Evolutionary conservation across 1,140 invertebrate genomes (phyloP).

Genomic region (Orius insidiosus): DNA sequence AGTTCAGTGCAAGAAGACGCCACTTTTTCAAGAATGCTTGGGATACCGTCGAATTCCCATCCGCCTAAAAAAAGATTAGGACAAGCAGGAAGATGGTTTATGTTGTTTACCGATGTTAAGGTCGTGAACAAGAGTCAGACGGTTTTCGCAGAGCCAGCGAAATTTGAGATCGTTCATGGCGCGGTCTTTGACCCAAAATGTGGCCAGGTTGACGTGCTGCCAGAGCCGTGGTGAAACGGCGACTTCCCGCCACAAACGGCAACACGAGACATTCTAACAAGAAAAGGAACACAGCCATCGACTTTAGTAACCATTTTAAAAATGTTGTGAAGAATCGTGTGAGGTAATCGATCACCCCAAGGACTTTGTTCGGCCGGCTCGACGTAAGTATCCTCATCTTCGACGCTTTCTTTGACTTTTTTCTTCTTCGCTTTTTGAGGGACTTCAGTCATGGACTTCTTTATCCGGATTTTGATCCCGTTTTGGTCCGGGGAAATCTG

Average conservation of each 20-base stretch:
- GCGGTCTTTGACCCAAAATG: slow-evolving; percentile 49
- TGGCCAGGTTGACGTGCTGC: slow-evolving; percentile 53
- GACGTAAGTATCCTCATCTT: slow-evolving; percentile 18
- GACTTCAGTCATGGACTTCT: slow-evolving; percentile 30
- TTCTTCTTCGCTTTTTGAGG: slow-evolving; percentile 20
- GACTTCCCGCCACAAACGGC: slow-evolving; percentile 51
- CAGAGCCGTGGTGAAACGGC: slow-evolving; percentile 48
- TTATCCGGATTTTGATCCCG: slow-evolving; percentile 43
- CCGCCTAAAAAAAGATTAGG: no score
- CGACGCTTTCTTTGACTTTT: slow-evolving; percentile 18
- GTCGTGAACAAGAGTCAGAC: slow-evolving; percentile 48
- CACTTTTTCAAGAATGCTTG: slow-evolving; percentile 43
- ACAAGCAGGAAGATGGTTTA: no score
- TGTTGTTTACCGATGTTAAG: no score
- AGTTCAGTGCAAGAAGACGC: slow-evolving; percentile 44
- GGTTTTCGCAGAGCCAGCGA: slow-evolving; percentile 55
- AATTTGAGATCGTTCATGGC: slow-evolving; percentile 49
- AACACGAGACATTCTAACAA: slow-evolving; percentile 51
- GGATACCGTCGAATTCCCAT: slow-evolving; percentile 42
- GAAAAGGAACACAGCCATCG: slow-evolving; percentile 51
- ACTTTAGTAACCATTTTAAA: slow-evolving; percentile 43
- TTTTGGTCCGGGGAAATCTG: slow-evolving; percentile 41
- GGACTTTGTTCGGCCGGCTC: slow-evolving; percentile 32
- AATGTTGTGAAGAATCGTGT: slow-evolving; percentile 46
- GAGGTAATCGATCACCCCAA: slow-evolving; percentile 41